These are phyloP conservation scores for Diadema setosum DNA, from an alignment of 35 echinoderm and acorn worm species.

Conservation along the genomic window DNA sequence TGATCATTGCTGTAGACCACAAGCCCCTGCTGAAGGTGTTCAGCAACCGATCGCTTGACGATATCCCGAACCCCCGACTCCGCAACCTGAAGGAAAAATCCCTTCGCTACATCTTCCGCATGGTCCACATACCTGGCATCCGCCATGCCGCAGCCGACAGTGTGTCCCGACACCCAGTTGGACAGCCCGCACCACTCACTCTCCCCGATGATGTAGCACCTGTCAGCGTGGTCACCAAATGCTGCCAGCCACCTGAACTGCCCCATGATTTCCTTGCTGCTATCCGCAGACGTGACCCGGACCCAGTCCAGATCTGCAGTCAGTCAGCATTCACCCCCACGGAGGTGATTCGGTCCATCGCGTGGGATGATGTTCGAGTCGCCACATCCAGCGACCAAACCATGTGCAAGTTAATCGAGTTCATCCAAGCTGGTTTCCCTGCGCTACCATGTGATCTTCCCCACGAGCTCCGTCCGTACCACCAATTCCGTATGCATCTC, in stretches of 20 bases:
- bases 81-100: slow-evolving; percentile 63
- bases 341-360: background rate
- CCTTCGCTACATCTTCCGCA: slow-evolving; percentile 1
- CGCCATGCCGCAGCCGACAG: slow-evolving; percentile 9
- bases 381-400: slow-evolving; percentile 23
- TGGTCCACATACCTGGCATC: slow-evolving; percentile 38
- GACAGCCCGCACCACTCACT: background rate
- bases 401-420: background rate
- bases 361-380: slow-evolving; percentile 21
- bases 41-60: background rate
- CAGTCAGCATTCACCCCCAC: background rate
- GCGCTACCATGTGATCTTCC: background rate
- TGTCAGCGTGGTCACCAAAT: background rate
- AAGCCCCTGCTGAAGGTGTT: slow-evolving; percentile 16
- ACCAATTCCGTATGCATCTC: slow-evolving; percentile 1
- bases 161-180: slow-evolving; percentile 20
- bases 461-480: slow-evolving; percentile 10
- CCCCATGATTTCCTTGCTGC: slow-evolving; percentile 23
- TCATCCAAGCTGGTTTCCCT: slow-evolving; percentile 14
- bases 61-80: no score
- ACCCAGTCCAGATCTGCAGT: background rate
- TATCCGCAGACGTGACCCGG: background rate
- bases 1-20: no score
- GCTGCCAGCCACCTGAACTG: background rate
- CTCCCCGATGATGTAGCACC: slow-evolving; percentile 40